Evolutionary conservation across 2,888 invertebrate genomes (phyloP).

Genomic region (Dolomedes plantarius): DNA sequence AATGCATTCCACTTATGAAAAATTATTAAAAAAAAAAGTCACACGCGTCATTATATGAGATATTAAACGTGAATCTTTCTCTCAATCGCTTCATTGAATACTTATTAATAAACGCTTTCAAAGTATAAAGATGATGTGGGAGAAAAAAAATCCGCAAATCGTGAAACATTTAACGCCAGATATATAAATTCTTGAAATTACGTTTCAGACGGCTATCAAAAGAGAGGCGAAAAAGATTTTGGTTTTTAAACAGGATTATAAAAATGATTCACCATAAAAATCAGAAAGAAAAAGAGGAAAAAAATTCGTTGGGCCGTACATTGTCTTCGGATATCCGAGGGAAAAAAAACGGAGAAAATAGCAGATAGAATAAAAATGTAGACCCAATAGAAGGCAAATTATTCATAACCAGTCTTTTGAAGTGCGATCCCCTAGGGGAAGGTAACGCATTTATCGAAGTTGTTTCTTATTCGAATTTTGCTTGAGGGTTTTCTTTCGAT

Average conservation of each 20-base stretch:
- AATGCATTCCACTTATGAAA: neutral
- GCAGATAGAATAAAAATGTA: constrained; percentile 62
- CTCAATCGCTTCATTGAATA: constrained; percentile 8
- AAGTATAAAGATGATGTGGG: neutral
- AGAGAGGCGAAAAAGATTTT: constrained; percentile 31
- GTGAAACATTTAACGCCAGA: constrained; percentile 23
- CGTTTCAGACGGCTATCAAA: constrained; percentile 16
- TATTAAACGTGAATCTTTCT: neutral
- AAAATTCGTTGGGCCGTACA: constrained; percentile 22
- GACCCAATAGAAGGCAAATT: constrained; percentile 69
- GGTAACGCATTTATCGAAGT: constrained; percentile 70
- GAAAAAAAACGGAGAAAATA: constrained; percentile 44
- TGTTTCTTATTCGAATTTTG: constrained; percentile 69
- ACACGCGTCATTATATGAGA: constrained; percentile 8
- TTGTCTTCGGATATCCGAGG: constrained; percentile 43
- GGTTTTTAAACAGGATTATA: constrained; percentile 55
- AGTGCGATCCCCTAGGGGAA: constrained; percentile 59
- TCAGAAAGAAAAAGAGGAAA: neutral
- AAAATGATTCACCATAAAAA: constrained; percentile 44
- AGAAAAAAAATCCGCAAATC: neutral
- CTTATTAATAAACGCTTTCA: constrained; percentile 2
- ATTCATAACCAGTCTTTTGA: constrained; percentile 71
- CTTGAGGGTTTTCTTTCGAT: constrained; percentile 51
- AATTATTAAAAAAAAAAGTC: neutral
- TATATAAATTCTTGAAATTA: constrained; percentile 14